Evolutionary conservation across 2,888 invertebrate genomes (phyloP).

Genomic region (Hyles lineata): DNA sequence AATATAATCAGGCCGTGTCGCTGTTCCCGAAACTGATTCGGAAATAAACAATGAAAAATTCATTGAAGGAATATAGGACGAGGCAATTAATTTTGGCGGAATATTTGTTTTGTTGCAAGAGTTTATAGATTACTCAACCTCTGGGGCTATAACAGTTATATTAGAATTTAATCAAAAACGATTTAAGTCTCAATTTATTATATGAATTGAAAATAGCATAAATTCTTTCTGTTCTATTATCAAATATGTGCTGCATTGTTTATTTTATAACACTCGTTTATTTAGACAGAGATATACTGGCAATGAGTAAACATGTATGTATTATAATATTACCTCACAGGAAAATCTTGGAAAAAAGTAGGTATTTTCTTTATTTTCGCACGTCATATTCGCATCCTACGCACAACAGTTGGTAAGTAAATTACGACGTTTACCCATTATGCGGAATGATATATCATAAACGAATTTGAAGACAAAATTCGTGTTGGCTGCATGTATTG

Average conservation of each 20-base stretch:
- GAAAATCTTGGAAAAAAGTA: not conserved
- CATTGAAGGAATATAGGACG: constrained; percentile 58
- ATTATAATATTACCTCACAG: not conserved
- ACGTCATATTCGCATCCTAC: constrained; percentile 7
- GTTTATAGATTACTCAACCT: constrained; percentile 5
- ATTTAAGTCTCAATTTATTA: not conserved
- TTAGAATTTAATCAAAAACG: constrained; percentile 1
- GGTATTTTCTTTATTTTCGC: constrained; percentile 7
- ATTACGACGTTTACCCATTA: constrained; percentile 25
- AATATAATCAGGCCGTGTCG: constrained; percentile 72
- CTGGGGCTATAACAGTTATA: not conserved
- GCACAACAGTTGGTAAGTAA: constrained; percentile 16
- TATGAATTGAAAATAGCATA: not conserved
- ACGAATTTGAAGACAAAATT: constrained; percentile 21
- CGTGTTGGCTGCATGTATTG: constrained; percentile 3
- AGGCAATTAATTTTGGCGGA: constrained; percentile 51
- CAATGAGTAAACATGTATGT: not conserved
- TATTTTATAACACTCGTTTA: not conserved
- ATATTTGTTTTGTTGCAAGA: constrained; percentile 29
- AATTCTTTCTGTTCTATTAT: not conserved
- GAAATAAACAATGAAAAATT: constrained; percentile 66
- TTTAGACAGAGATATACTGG: not conserved
- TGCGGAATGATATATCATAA: constrained; percentile 27
- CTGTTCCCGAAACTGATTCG: constrained; percentile 43
- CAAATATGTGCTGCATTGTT: not conserved